Conservation (phyloP, 2,888 invertebrate species). For the Tuta absoluta region DNA sequence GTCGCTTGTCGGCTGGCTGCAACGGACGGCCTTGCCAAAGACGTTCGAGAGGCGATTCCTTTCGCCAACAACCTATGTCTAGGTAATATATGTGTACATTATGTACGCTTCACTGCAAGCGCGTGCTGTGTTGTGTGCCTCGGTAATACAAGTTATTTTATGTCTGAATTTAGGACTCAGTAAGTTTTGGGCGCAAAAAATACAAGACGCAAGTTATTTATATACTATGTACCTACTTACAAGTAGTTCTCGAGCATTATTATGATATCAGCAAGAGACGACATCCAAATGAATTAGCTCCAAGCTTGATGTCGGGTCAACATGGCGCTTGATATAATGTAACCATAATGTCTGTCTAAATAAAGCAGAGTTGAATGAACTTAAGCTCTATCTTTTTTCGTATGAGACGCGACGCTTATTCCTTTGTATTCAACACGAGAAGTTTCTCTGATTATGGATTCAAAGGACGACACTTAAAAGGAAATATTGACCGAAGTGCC, state of each 20-base stretch:
- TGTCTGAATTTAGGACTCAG: background rate
- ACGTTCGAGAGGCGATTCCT: conserved; percentile 60
- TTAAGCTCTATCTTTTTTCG: conserved; percentile 56
- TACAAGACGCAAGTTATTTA: background rate
- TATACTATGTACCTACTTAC: no score
- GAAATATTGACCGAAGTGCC: conserved; percentile 64
- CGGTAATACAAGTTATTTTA: background rate
- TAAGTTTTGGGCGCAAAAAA: background rate
- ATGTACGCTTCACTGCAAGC: conserved; percentile 9
- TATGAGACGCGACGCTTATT: conserved; percentile 50
- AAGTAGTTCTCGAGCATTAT: background rate
- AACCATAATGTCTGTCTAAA: conserved; percentile 39
- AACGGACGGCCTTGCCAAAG: conserved; percentile 64
- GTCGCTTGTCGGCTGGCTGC: conserved; percentile 42
- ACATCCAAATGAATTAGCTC: conserved; percentile 24
- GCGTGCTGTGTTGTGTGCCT: background rate
- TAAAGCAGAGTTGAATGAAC: conserved; percentile 69
- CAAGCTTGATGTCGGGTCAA: conserved; percentile 28
- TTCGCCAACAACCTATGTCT: conserved; percentile 48
- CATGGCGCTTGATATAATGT: conserved; percentile 33
- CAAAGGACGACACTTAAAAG: conserved; percentile 75
- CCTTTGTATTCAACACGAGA: conserved; percentile 72
- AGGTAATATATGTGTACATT: conserved; percentile 19
- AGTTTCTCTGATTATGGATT: conserved; percentile 74
- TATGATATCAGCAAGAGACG: conserved; percentile 24